Percentiles rank a stretch among this genome's conserved stretches.
Conservation (phyloP, 1,140 invertebrate species). For the Danaus melanippus region DNA sequence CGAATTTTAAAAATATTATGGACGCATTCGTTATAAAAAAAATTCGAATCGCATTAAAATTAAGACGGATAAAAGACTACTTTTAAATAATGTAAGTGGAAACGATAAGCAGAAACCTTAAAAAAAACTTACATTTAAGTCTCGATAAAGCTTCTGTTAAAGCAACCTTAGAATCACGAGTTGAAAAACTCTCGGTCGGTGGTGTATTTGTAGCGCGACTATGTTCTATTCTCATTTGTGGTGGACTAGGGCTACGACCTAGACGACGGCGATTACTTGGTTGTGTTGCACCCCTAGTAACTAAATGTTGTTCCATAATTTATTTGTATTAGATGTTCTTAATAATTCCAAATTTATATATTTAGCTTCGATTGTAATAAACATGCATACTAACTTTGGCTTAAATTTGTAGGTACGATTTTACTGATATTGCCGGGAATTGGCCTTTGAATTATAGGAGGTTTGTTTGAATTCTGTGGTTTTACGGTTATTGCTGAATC, state of each 20-base stretch:
- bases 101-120: no score
- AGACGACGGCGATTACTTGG: slow-evolving; percentile 37
- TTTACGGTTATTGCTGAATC: slow-evolving; percentile 33
- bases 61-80: no score
- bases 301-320: slow-evolving; percentile 15
- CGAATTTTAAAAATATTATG: slow-evolving; percentile 3
- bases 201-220: slow-evolving; percentile 47
- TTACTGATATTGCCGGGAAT: slow-evolving; percentile 15
- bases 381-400: slow-evolving; percentile 22
- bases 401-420: slow-evolving; percentile 23
- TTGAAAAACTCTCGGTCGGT: slow-evolving; percentile 21
- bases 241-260: slow-evolving; percentile 57
- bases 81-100: no score
- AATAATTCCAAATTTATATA: slow-evolving; percentile 1
- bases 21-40: no score
- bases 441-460: slow-evolving; percentile 14
- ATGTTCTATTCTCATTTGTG: slow-evolving; percentile 33
- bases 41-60: no score
- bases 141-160: slow-evolving; percentile 45
- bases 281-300: slow-evolving; percentile 22
- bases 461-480: slow-evolving; percentile 28
- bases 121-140: slow-evolving; percentile 39
- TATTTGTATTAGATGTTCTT: no score
- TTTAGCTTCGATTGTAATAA: neutral
- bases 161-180: slow-evolving; percentile 34